These are phyloP conservation scores for Perca flavescens DNA, from an alignment of 2,113 vertebrate species.

Conservation along the genomic window DNA sequence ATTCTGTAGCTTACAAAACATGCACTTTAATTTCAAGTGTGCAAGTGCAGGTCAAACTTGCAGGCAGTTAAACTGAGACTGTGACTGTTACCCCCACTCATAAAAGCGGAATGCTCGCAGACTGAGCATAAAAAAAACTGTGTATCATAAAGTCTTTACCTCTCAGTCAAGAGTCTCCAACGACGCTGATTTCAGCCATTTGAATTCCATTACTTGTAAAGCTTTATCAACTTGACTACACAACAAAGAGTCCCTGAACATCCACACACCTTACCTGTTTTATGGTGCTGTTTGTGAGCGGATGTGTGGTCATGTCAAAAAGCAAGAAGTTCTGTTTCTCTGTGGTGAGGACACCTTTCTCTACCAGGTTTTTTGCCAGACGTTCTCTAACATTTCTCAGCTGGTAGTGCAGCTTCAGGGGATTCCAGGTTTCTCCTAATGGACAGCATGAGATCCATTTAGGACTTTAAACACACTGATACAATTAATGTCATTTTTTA, in stretches of 20 bases:
- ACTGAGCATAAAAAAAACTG: not conserved
- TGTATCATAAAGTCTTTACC: not conserved
- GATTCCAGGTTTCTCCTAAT: conserved; percentile 97
- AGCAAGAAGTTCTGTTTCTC: conserved; percentile 99
- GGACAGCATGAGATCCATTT: not conserved
- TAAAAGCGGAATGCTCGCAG: not conserved
- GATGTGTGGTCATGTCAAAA: conserved; percentile 99
- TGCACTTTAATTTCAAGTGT: not conserved
- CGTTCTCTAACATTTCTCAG: conserved; percentile 95
- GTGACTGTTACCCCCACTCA: not conserved
- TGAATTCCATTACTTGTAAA: not conserved
- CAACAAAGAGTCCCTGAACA: not conserved
- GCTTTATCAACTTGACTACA: not conserved
- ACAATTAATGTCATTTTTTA: not conserved
- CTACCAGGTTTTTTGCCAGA: conserved; percentile 97
- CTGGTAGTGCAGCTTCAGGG: conserved; percentile 96
- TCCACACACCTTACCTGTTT: conserved; percentile 84
- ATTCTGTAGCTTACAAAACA: not conserved
- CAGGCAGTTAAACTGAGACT: not conserved
- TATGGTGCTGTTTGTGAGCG: conserved; percentile 95
- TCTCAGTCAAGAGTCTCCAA: not conserved
- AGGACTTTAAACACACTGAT: not conserved
- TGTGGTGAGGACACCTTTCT: conserved; percentile 97
- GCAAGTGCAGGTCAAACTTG: not conserved
- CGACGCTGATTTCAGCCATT: not conserved